Evolutionary conservation across 2,797 vertebrate species (phyloP).

Genomic region (Dryobates pubescens): DNA sequence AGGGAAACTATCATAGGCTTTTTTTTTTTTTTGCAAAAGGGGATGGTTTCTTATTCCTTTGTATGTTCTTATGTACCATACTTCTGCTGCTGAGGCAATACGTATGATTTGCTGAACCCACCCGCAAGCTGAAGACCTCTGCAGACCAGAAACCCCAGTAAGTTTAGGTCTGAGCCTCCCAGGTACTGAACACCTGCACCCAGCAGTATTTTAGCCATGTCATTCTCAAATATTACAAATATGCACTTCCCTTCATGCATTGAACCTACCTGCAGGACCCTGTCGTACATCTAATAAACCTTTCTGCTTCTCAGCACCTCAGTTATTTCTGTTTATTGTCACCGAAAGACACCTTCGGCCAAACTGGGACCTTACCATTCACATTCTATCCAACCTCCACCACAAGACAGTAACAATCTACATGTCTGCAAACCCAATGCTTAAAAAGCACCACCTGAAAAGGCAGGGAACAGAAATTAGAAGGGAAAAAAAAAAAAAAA

Average conservation of each 20-base stretch:
- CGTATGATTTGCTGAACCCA: constrained; percentile 12
- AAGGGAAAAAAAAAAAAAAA: background rate
- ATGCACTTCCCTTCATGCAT: background rate
- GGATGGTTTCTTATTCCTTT: background rate
- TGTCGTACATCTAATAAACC: background rate
- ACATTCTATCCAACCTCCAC: background rate
- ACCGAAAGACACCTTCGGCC: background rate
- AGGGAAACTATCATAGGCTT: background rate
- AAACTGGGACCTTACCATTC: background rate
- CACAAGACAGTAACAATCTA: background rate
- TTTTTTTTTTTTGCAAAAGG: background rate
- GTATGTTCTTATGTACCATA: background rate
- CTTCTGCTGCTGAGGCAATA: constrained; percentile 33
- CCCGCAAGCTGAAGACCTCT: background rate
- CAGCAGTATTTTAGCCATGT: background rate
- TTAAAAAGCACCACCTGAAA: background rate
- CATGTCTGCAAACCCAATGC: background rate
- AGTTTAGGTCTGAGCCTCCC: background rate
- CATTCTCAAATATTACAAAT: background rate
- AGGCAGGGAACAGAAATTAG: background rate
- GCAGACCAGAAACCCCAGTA: background rate
- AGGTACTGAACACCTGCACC: constrained; percentile 14
- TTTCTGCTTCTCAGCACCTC: background rate
- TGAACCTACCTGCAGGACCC: background rate
- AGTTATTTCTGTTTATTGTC: background rate